Evolutionary conservation across 1,140 invertebrate genomes (phyloP), one percentile per base, ranked within the genome.

Genomic region (Acromyrmex heyeri): DNA sequence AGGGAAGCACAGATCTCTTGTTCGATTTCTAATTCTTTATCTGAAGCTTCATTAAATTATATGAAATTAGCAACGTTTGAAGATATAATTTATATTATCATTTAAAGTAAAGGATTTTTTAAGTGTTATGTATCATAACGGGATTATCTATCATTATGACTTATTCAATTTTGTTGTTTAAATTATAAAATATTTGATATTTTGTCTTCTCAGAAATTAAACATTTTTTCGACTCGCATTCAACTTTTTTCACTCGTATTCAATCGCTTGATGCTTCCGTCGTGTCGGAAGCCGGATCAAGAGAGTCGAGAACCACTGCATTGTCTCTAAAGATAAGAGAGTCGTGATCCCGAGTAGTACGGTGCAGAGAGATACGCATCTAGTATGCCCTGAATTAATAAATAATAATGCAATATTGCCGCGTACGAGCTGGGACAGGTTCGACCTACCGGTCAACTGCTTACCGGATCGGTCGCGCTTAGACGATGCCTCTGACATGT

Each of bases 351-450:
- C 78, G 86, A 90, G 91, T 87, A 92, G 91, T 88, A 89, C 88
- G 76, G 87, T 79, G 72, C 57, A 59, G 88, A 88, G 79, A 94
- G 94, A 95, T 95, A 93, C 92, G 89, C 93, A 95, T 94, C 94
- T 93, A 86, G 87, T 91, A 90, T 93, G 91, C 90, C 90, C 94
- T 94, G 94, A 94, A 95, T 95, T 95, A 94, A 94, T 95, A 95
- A 94, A 95, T 95, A 95, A 95, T 95, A 95, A 95, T 95, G 92
- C 91, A 94, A 94, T 94, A 94, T 95, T 92, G 91, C 92, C 93
- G 90, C 18, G 34, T 53, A 27, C 10, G 65, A 24, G 79, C 91
- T 85, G 85, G 82, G 86, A 79, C 88, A 79, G 89, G 86, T 87
- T 93, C 90, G 91, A 93, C 92, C 92, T 89, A 90, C 89, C 92